phyloP scores from a whole-genome alignment of 2,797 vertebrate genomes.

The Acanthurus leucopareius region DNA sequence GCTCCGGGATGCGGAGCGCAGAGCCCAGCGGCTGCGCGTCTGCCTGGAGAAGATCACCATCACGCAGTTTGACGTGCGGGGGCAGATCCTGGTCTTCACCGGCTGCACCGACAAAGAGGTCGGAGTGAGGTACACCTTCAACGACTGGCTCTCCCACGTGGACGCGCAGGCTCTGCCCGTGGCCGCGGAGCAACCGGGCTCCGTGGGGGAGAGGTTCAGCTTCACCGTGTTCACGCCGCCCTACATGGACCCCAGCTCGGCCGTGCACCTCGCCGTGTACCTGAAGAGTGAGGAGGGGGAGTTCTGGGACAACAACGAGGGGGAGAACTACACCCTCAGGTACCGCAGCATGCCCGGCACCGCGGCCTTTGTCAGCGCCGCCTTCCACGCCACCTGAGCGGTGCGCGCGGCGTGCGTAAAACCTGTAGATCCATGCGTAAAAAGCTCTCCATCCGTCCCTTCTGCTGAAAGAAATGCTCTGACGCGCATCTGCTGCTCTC shows the following conservation, averaged over 20 bases:
- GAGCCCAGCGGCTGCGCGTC: conserved; percentile 80
- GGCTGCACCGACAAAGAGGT: conserved; percentile 74
- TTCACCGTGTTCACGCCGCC: conserved; percentile 90
- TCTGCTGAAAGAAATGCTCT: not conserved
- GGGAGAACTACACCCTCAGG: conserved; percentile 89
- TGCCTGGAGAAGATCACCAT: conserved; percentile 85
- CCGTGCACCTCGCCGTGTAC: conserved; percentile 90
- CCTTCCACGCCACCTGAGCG: conserved; percentile 52
- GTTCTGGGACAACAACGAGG: conserved; percentile 94
- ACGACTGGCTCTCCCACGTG: conserved; percentile 91
- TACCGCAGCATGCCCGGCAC: conserved; percentile 58
- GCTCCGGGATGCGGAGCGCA: conserved; percentile 64
- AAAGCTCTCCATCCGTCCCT: not conserved
- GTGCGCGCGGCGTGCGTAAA: conserved; percentile 21
- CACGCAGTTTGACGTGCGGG: conserved; percentile 78
- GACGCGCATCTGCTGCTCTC: not conserved
- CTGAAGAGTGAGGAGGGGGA: conserved; percentile 85
- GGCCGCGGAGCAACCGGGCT: conserved; percentile 20
- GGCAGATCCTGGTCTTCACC: conserved; percentile 74
- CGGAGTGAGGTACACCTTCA: conserved; percentile 92
- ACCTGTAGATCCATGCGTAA: not conserved
- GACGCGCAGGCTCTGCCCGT: conserved; percentile 85
- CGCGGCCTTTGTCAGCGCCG: conserved; percentile 34
- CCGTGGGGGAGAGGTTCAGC: conserved; percentile 76
- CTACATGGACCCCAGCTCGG: conserved; percentile 73